A percentile compares a stretch with the other conserved stretches of the same genome.
phyloP scores from a whole-genome alignment of 2,113 vertebrate genomes.

The Montifringilla adamsi region DNA sequence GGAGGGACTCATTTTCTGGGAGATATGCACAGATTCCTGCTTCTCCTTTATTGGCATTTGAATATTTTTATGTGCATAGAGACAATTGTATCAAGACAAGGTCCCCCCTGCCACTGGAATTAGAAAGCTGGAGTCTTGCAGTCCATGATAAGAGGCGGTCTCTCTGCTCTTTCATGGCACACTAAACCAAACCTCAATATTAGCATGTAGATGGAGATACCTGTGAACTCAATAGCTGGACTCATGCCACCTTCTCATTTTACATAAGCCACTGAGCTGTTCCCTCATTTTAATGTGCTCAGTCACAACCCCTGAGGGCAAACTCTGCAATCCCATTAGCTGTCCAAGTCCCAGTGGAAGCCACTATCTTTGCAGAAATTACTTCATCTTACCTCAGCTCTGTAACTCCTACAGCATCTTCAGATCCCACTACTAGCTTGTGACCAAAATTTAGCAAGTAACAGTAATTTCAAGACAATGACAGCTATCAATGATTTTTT shows the following conservation, averaged over 20 bases:
- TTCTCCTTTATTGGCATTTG: background rate
- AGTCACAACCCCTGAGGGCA: background rate
- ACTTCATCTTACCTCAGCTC: background rate
- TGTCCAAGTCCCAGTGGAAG: conserved; percentile 3
- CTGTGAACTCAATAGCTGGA: background rate
- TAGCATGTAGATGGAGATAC: background rate
- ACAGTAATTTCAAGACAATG: conserved; percentile 17
- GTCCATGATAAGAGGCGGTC: background rate
- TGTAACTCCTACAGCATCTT: background rate
- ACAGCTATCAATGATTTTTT: conserved; percentile 16
- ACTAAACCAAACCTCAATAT: background rate
- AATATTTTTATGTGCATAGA: background rate
- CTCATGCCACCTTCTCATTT: conserved; percentile 18
- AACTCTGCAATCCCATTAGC: conserved; percentile 31
- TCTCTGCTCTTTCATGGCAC: background rate
- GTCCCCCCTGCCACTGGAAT: background rate
- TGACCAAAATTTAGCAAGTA: conserved; percentile 17
- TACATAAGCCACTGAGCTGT: conserved; percentile 20
- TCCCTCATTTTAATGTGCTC: conserved; percentile 34
- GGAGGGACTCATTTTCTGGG: background rate
- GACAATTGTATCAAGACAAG: background rate
- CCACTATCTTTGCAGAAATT: conserved; percentile 31
- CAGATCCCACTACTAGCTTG: background rate
- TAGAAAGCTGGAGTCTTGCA: background rate
- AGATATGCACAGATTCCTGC: background rate